A percentile compares a stretch with the other conserved stretches of the same genome.
Evolutionary conservation across 2,888 invertebrate genomes (phyloP).

Genomic region (Sinohyriopsis cumingii): DNA sequence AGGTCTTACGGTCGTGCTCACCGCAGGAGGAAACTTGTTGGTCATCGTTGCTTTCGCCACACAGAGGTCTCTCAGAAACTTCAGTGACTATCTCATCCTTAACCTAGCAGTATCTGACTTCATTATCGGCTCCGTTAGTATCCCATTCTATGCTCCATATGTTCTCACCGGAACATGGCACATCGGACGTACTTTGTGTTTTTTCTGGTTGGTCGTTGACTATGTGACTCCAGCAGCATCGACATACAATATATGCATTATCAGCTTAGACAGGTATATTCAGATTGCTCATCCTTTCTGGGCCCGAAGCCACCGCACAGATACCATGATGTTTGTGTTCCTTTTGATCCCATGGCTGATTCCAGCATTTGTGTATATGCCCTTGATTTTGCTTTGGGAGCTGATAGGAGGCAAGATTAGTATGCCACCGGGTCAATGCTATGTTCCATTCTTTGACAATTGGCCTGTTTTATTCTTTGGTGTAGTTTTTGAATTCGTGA

Average conservation of each 20-base stretch:
- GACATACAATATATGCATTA: conserved; percentile 45
- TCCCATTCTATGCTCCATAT: conserved; percentile 43
- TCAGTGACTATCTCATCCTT: conserved; percentile 52
- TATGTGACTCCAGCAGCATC: conserved; percentile 49
- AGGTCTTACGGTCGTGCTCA: conserved; percentile 29
- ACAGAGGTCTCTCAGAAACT: conserved; percentile 40
- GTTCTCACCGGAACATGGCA: conserved; percentile 43
- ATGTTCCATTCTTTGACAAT: conserved; percentile 36
- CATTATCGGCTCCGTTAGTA: conserved; percentile 44
- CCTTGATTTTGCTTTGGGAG: conserved; percentile 48
- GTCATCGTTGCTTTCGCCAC: conserved; percentile 46
- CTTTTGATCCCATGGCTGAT: conserved; percentile 45
- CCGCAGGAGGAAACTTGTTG: conserved; percentile 37
- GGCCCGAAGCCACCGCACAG: conserved; percentile 36
- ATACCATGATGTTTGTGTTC: conserved; percentile 24
- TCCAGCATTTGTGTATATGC: conserved; percentile 35
- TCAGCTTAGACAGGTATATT: conserved; percentile 49
- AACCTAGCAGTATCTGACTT: conserved; percentile 52
- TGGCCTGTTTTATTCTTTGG: conserved; percentile 35
- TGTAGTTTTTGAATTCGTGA: conserved; percentile 45
- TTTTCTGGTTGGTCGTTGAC: conserved; percentile 46
- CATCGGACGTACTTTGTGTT: conserved; percentile 36
- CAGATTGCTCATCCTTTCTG: conserved; percentile 41
- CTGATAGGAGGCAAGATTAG: conserved; percentile 14
- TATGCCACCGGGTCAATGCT: conserved; percentile 33